Evolutionary conservation across 2,113 vertebrate species (phyloP).

Genomic region (Mobula hypostoma): DNA sequence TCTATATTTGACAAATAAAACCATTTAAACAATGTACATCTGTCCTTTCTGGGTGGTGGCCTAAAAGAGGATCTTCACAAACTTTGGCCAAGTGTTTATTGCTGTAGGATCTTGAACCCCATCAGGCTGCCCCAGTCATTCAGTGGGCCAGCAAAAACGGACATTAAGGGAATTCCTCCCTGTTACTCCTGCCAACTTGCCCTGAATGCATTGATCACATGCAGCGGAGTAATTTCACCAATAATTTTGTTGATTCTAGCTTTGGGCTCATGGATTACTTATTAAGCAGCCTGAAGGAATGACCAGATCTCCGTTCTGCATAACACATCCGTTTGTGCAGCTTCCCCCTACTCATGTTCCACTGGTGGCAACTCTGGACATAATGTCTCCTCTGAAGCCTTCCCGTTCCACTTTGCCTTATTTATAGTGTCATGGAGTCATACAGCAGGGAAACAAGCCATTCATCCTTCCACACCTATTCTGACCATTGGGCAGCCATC

Average conservation of each 20-base stretch:
- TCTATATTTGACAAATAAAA: no score
- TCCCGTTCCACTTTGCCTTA: no score
- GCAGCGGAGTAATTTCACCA: background rate
- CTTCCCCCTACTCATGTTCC: no score
- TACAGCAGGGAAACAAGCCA: no score
- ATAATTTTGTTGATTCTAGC: background rate
- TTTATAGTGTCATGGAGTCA: no score
- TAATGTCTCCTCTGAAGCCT: no score
- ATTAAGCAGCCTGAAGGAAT: background rate
- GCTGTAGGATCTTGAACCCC: background rate
- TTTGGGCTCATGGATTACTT: background rate
- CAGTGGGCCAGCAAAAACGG: no score
- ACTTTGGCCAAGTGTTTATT: background rate
- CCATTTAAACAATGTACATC: no score
- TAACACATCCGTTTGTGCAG: background rate
- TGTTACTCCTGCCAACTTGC: background rate
- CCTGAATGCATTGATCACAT: background rate
- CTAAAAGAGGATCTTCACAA: background rate
- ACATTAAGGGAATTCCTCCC: background rate
- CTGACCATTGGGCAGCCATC: no score
- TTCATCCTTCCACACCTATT: no score
- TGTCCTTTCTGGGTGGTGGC: background rate
- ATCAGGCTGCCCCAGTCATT: background rate
- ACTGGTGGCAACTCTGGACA: no score
- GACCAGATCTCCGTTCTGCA: background rate